Conservation (phyloP, 1,140 invertebrate genomes). For the Bathynomus jamesi region DNA sequence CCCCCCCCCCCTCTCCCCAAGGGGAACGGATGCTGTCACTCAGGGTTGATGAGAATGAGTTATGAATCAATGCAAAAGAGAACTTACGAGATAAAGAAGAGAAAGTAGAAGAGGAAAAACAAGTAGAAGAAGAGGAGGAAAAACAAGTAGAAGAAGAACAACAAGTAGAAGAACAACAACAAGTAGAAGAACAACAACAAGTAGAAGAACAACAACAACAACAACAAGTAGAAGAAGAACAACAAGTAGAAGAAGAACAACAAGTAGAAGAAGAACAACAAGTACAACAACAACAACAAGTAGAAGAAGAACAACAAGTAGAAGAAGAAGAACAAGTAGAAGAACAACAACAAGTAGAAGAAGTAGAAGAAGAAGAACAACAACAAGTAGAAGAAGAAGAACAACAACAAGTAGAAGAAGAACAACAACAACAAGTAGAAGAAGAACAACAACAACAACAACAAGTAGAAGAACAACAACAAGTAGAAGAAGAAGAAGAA, state of each 20-base stretch:
- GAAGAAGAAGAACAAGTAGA: not conserved
- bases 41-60: too few relatives aligned
- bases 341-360: not conserved
- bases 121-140: too few relatives aligned
- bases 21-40: too few relatives aligned
- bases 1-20: too few relatives aligned
- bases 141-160: too few relatives aligned
- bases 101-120: too few relatives aligned
- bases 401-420: not conserved
- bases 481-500: constrained; percentile 3
- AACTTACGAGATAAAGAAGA: too few relatives aligned
- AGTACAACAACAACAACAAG: not conserved
- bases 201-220: constrained; percentile 1
- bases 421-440: not conserved
- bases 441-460: not conserved
- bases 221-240: constrained; percentile 6
- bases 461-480: not conserved
- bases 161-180: not conserved
- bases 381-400: not conserved
- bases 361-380: not conserved
- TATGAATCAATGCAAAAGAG: too few relatives aligned
- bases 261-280: not conserved
- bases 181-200: constrained; percentile 3
- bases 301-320: not conserved
- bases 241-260: constrained; percentile 7